These are phyloP conservation scores for Eudemis profundana DNA, from an alignment of 2,888 invertebrate species.

Conservation along the genomic window DNA sequence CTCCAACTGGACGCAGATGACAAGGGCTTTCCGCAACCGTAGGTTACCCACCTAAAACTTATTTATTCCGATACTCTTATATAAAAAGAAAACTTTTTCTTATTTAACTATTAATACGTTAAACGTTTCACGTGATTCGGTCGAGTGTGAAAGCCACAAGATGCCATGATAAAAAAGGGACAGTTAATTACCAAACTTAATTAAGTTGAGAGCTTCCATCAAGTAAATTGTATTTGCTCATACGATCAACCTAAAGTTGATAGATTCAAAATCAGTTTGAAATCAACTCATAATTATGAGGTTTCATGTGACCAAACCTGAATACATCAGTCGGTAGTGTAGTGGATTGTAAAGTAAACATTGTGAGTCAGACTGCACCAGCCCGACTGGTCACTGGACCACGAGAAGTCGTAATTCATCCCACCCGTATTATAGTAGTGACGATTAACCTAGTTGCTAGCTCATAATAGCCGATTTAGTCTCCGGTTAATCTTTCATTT, in stretches of 20 bases:
- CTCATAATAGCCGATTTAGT: slow-evolving; percentile 59
- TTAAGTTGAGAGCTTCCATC: too few relatives aligned
- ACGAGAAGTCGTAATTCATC: slow-evolving; percentile 54
- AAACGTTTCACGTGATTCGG: too few relatives aligned
- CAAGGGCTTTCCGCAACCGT: slow-evolving; percentile 31
- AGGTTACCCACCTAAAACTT: not conserved
- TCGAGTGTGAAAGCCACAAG: too few relatives aligned
- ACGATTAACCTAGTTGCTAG: slow-evolving; percentile 73
- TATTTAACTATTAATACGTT: too few relatives aligned
- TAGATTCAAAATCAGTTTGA: slow-evolving; percentile 1
- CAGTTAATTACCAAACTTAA: too few relatives aligned
- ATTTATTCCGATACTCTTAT: not conserved
- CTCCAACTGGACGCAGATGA: slow-evolving; percentile 20
- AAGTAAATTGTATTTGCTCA: not conserved
- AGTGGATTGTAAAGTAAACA: slow-evolving; percentile 64
- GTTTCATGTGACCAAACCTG: slow-evolving; percentile 25
- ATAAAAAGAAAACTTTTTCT: slow-evolving; percentile 4
- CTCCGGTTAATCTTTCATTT: slow-evolving; percentile 55
- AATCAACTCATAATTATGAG: not conserved
- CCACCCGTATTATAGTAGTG: slow-evolving; percentile 65
- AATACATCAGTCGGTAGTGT: slow-evolving; percentile 46
- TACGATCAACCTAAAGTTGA: not conserved
- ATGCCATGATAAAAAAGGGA: too few relatives aligned
- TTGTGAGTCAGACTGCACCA: slow-evolving; percentile 60
- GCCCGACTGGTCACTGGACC: slow-evolving; percentile 67